phyloP scores from a whole-genome alignment of 2,113 vertebrate genomes.

The Chaetodon trifascialis region DNA sequence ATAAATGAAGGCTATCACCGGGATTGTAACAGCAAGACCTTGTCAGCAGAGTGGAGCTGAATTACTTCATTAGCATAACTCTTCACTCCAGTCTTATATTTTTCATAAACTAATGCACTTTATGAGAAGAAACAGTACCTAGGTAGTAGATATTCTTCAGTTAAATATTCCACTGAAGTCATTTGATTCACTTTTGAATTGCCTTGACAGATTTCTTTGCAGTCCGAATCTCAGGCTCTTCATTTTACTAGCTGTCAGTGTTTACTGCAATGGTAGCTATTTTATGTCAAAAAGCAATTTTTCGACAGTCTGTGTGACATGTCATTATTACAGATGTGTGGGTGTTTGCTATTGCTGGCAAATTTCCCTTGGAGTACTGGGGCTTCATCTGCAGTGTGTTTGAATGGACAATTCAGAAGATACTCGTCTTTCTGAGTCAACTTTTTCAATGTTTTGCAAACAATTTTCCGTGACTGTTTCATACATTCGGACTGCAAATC shows the following conservation, averaged over 20 bases:
- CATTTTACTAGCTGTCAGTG: not conserved
- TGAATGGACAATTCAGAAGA: not conserved
- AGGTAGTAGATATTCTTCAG: conserved; percentile 1
- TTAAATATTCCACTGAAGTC: conserved; percentile 5
- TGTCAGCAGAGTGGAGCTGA: conserved; percentile 8
- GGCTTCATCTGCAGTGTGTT: not conserved
- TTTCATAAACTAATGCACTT: conserved; percentile 6
- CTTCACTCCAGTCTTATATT: not conserved
- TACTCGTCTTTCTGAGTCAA: not conserved
- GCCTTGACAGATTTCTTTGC: not conserved
- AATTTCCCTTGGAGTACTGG: not conserved
- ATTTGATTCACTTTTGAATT: conserved; percentile 4
- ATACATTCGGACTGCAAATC: not conserved
- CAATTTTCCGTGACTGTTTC: not conserved
- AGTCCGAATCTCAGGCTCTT: not conserved
- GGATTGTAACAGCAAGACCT: not conserved
- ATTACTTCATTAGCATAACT: conserved; percentile 1
- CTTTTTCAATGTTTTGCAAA: not conserved
- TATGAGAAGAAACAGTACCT: not conserved
- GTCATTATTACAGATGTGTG: not conserved
- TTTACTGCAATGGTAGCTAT: not conserved
- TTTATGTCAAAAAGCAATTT: not conserved
- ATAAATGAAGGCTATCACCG: conserved; percentile 14
- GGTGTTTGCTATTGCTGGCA: not conserved
- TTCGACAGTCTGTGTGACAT: not conserved